phyloP scores from a whole-genome alignment of 2,888 invertebrate species.

The Lasioglossum leucozonium region DNA sequence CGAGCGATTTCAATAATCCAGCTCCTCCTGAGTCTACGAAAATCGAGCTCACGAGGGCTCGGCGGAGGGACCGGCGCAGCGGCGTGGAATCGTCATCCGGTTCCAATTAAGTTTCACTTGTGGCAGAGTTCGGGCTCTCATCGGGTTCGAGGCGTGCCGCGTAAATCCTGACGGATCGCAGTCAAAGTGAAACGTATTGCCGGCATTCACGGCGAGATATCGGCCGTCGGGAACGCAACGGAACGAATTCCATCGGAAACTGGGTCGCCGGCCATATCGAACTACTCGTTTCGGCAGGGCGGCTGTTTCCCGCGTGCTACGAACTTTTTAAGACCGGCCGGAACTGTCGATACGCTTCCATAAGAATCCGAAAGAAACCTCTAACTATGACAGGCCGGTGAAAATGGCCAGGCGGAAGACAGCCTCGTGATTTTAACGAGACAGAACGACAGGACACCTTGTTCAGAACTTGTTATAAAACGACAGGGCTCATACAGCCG shows the following conservation, averaged over 20 bases:
- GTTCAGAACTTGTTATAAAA: not conserved
- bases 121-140: not conserved
- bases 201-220: conserved; percentile 23
- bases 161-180: conserved; percentile 46
- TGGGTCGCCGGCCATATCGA: conserved; percentile 65
- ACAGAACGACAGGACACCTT: not conserved
- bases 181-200: conserved; percentile 36
- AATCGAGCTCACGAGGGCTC: not conserved
- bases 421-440: not conserved
- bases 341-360: conserved; percentile 47
- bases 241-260: conserved; percentile 39
- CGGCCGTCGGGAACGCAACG: conserved; percentile 14
- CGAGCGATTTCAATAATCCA: not conserved
- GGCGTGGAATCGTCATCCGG: not conserved
- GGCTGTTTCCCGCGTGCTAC: conserved; percentile 22
- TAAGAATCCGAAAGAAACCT: not conserved
- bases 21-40: conserved; percentile 4
- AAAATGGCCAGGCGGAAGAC: conserved; percentile 1
- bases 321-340: conserved; percentile 59
- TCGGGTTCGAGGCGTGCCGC: not conserved
- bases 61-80: not conserved
- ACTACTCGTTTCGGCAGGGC: conserved; percentile 48
- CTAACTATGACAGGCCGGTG: conserved; percentile 14
- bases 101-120: conserved; percentile 22
- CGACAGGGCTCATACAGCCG: not conserved